Conservation (phyloP, 1,140 invertebrate genomes). For the Tribolium castaneum region DNA sequence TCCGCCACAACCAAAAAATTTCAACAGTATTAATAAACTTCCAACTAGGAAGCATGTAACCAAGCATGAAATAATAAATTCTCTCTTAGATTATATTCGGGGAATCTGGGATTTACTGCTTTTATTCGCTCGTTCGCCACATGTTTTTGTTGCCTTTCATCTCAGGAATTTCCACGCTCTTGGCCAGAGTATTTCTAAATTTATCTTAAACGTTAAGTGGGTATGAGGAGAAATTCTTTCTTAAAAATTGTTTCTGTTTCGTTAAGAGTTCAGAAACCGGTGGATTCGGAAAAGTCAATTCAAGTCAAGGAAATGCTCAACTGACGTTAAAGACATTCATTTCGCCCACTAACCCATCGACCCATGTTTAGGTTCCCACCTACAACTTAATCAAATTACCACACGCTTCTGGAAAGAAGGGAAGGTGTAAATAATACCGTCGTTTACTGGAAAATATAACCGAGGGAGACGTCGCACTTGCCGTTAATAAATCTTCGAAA, state of each 20-base stretch:
- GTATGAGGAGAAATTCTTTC: not conserved
- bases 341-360: not conserved
- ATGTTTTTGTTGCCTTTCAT: conserved; percentile 22
- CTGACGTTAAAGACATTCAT: conserved; percentile 6
- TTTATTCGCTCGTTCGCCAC: not conserved
- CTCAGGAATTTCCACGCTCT: not conserved
- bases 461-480: conserved; percentile 4
- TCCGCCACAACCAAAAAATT: not conserved
- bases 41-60: not conserved
- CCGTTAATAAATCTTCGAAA: not conserved
- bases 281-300: not conserved
- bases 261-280: conserved; percentile 5
- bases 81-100: not conserved
- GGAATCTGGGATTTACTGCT: not conserved
- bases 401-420: conserved; percentile 11
- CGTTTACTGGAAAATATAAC: not conserved
- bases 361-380: conserved; percentile 23
- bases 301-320: not conserved
- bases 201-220: conserved; percentile 12
- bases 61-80: conserved; percentile 1
- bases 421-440: conserved; percentile 10
- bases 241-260: not conserved
- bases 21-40: not conserved
- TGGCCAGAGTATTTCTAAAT: not conserved
- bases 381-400: conserved; percentile 8